A percentile compares a stretch with the other conserved stretches of the same genome.
Conservation (phyloP, 2,797 vertebrate species). For the Florisuga fusca region DNA sequence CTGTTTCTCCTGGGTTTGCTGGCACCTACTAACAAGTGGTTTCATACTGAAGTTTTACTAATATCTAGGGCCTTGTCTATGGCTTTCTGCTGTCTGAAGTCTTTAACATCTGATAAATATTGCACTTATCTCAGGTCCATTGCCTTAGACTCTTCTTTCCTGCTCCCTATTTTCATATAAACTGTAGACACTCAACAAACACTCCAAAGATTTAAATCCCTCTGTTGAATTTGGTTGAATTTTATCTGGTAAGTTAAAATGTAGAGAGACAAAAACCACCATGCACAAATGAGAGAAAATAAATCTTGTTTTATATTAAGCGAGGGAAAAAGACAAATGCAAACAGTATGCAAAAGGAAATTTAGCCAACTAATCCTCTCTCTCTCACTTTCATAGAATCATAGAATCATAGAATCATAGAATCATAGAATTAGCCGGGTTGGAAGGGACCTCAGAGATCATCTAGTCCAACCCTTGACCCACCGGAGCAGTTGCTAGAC, state of each 20-base stretch:
- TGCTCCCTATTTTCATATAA: background rate
- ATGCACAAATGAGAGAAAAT: background rate
- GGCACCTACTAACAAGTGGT: accelerated
- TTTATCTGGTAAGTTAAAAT: background rate
- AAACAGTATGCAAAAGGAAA: background rate
- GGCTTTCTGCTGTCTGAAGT: background rate
- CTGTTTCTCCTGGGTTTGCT: background rate
- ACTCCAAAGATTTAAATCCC: background rate
- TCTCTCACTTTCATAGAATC: too few species aligned
- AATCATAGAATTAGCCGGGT: too few species aligned
- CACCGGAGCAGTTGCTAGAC: too few species aligned
- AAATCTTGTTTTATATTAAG: background rate
- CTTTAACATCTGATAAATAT: background rate
- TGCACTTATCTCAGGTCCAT: background rate
- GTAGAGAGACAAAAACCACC: background rate
- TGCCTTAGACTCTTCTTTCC: background rate
- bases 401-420: too few species aligned
- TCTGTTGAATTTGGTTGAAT: background rate
- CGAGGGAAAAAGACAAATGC: background rate
- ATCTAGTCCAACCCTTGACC: too few species aligned
- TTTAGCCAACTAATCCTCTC: background rate
- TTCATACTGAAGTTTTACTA: background rate
- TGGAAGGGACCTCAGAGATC: too few species aligned
- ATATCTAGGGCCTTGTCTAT: background rate
- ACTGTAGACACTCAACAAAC: background rate